Evolutionary conservation across 2,888 invertebrate genomes (phyloP).

Genomic region (Xestia rhomboidea): DNA sequence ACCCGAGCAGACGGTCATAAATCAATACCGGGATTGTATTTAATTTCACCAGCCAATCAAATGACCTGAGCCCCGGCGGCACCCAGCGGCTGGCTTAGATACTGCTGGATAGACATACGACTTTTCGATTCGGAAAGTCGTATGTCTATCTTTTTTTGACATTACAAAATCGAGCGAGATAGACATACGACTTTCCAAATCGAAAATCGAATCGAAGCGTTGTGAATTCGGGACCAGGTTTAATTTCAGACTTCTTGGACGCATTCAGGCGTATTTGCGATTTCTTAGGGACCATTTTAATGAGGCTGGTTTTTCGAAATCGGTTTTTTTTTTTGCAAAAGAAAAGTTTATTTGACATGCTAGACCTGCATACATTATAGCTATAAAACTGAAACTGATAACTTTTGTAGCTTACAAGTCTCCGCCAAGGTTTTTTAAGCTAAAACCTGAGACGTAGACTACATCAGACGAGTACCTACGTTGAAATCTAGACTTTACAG

Average conservation of each 20-base stretch:
- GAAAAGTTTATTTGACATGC: neutral
- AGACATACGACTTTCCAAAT: too few relatives aligned
- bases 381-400: neutral
- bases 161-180: too few relatives aligned
- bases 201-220: too few relatives aligned
- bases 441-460: too few relatives aligned
- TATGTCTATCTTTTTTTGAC: too few relatives aligned
- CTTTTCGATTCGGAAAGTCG: too few relatives aligned
- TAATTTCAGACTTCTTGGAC: neutral
- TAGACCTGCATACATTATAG: neutral
- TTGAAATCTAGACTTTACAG: conserved; percentile 4
- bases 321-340: neutral
- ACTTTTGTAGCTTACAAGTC: neutral
- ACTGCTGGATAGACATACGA: too few relatives aligned
- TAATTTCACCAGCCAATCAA: conserved; percentile 12
- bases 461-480: neutral
- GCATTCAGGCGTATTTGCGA: neutral
- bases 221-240: too few relatives aligned
- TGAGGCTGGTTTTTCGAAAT: neutral
- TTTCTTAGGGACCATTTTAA: neutral
- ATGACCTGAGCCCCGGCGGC: neutral
- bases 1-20: neutral
- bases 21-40: conserved; percentile 18
- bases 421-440: conserved; percentile 3
- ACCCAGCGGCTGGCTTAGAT: too few relatives aligned